A percentile compares a stretch with the other conserved stretches of the same genome.
Conservation (phyloP, 2,888 invertebrate species). For the Machimus rusticus region DNA sequence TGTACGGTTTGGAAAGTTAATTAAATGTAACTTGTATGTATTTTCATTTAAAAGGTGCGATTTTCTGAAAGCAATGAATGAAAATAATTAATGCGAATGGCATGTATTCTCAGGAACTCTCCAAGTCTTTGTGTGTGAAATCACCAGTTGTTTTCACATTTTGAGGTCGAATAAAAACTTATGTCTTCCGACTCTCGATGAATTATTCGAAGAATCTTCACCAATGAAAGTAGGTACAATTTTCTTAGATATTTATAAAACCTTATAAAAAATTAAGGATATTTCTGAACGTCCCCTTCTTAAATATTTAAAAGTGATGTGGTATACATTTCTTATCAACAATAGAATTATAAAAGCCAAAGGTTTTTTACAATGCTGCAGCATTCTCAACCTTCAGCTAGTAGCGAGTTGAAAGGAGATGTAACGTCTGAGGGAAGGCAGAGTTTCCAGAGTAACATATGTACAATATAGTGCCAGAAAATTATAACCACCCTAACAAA, state of each 20-base stretch:
- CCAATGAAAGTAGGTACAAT: not conserved
- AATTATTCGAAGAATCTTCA: not conserved
- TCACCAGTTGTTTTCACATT: not conserved
- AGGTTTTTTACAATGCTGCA: no score
- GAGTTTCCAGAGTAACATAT: no score
- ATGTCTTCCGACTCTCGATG: not conserved
- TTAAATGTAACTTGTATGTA: no score
- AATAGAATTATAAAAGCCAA: not conserved
- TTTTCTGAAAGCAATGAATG: no score
- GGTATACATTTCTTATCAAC: not conserved
- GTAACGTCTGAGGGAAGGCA: no score
- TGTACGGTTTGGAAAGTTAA: no score
- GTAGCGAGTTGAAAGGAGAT: no score
- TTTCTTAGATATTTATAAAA: not conserved
- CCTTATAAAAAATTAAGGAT: not conserved
- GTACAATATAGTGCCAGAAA: no score
- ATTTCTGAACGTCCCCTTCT: not conserved
- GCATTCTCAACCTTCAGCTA: no score
- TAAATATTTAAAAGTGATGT: slow-evolving; percentile 17
- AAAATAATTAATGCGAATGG: not conserved
- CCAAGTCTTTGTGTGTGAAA: not conserved
- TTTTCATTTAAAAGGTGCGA: no score
- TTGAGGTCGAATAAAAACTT: not conserved
- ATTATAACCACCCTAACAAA: no score
- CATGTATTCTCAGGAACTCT: no score